Evolutionary conservation across 2,113 vertebrate genomes (phyloP), one percentile per base, ranked within the genome.

Genomic region (Gnathonemus longibarbis): DNA sequence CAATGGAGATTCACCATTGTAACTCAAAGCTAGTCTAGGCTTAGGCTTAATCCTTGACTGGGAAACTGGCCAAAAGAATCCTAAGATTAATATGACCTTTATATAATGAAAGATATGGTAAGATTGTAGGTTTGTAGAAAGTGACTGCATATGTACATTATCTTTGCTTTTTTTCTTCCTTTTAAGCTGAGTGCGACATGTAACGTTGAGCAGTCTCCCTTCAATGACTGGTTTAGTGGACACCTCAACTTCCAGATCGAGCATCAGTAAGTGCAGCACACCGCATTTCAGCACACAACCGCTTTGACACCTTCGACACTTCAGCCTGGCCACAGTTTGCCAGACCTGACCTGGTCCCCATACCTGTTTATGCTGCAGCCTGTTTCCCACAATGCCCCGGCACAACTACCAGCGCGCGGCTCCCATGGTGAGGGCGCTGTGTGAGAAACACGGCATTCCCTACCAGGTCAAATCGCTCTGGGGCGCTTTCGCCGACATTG

Each of bases 231-330:
- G 97, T 97, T 97, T 92, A 97, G 95, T 0, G 97, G 97, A 15
- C 97, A 97, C 27, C 96, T 97, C 91, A 97, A 97, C 93, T 97
- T 97, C 94, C 97, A 97, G 92, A 97, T 97, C 0, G 97, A 97
- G 90, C 97, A 97, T 93, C 96, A 97, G 97, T 97, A 90, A 96
- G 97, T 95, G 35, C 7, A 19, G 5, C 10, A 19, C n/a, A 52
- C 19, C 17, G 24, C 58, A 21, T 17, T 19, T 49, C n/a, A 74
- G 27, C 19, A 42, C 15, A 27, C 2, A 1, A 24, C 39, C 21
- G 0, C 8, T 21, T 53, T 48, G 46, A 52, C 2, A 27, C 21
- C 13, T 21, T 19, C 8, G 0, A 7, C 19, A 10, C 42, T 13
- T 49, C 31, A 39, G 77, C 21, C 13, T 42, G 46, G 24, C 27